Evolutionary conservation across 2,888 invertebrate species (phyloP).

Genomic region (Dryobota labecula): DNA sequence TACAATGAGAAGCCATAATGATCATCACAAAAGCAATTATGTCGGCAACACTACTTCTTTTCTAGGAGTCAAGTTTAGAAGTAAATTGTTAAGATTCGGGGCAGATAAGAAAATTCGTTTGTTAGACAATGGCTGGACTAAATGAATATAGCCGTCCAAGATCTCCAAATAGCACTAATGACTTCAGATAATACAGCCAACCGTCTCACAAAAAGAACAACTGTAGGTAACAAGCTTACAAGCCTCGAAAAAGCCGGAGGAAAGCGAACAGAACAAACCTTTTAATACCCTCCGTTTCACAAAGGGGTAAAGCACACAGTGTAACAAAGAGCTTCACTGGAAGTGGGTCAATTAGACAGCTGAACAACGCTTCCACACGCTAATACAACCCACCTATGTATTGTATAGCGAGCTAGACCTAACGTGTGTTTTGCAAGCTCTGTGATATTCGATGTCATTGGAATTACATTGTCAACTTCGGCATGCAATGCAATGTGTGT

Average conservation of each 20-base stretch:
- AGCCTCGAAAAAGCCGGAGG: conserved; percentile 37
- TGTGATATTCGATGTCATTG: conserved; percentile 32
- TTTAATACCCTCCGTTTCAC: conserved; percentile 41
- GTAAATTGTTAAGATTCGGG: neutral
- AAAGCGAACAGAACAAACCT: conserved; percentile 50
- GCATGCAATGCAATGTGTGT: conserved; percentile 13
- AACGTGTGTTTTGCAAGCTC: conserved; percentile 38
- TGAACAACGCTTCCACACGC: conserved; percentile 49
- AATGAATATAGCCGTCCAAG: neutral
- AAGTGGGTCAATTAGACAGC: conserved; percentile 61
- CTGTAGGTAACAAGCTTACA: conserved; percentile 25
- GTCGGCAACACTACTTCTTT: neutral
- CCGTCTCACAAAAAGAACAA: conserved; percentile 24
- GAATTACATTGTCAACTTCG: conserved; percentile 6
- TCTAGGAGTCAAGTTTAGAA: neutral
- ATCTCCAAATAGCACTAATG: neutral
- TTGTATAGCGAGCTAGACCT: conserved; percentile 23
- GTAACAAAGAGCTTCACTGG: conserved; percentile 50
- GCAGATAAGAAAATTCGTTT: neutral
- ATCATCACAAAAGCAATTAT: neutral
- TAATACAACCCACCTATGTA: conserved; percentile 44
- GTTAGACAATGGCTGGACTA: neutral
- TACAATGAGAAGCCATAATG: conserved; percentile 18
- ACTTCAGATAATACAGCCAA: conserved; percentile 9
- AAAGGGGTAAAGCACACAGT: conserved; percentile 55